Percentiles rank a stretch among this genome's conserved stretches.
Evolutionary conservation across 2,888 invertebrate genomes (phyloP).

Genomic region (Drosophila tripunctata): DNA sequence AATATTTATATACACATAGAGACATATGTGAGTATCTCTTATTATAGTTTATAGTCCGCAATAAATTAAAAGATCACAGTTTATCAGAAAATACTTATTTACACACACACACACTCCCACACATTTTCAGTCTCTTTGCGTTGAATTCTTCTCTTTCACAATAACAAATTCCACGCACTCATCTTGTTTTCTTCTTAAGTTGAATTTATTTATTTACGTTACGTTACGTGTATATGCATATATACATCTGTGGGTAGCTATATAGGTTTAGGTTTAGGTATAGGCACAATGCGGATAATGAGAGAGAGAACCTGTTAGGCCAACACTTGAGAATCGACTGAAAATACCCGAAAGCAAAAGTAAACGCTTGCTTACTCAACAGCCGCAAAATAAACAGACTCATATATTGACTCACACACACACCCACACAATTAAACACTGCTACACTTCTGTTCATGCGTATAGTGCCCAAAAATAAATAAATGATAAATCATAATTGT

Average conservation of each 20-base stretch:
- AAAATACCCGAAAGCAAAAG: conserved; percentile 49
- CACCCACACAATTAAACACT: neutral
- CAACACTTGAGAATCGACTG: conserved; percentile 58
- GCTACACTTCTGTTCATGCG: too few species aligned
- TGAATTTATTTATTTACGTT: conserved; percentile 8
- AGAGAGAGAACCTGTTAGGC: conserved; percentile 46
- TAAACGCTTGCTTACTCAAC: conserved; percentile 60
- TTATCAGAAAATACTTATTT: conserved; percentile 1
- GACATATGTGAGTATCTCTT: neutral
- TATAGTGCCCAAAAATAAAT: too few species aligned
- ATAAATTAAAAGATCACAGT: neutral
- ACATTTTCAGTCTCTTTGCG: neutral
- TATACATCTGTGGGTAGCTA: neutral
- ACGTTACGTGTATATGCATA: neutral
- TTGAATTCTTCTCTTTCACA: conserved; percentile 10
- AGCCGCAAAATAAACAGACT: conserved; percentile 34
- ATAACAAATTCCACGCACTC: conserved; percentile 17
- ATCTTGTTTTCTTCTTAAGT: neutral
- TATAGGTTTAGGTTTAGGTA: too few species aligned
- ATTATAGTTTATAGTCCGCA: neutral
- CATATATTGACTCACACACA: conserved; percentile 19
- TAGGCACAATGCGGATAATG: neutral
- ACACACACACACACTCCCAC: neutral
- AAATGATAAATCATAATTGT: too few species aligned
- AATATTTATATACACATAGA: neutral